phyloP scores from a whole-genome alignment of 2,797 vertebrate genomes.

The Cacajao melanocephalus region DNA sequence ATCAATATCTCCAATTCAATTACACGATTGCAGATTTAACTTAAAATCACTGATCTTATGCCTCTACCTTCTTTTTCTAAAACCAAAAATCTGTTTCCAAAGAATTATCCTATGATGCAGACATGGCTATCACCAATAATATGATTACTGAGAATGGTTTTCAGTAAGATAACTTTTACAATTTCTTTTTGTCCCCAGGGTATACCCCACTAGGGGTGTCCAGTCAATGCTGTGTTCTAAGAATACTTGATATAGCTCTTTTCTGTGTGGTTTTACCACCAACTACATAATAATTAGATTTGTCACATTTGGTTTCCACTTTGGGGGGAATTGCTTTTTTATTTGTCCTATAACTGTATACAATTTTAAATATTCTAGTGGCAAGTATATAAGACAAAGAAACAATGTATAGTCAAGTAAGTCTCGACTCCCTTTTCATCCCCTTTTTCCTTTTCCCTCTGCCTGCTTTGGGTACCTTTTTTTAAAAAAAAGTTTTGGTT shows the following conservation, averaged over 20 bases:
- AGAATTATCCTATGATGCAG: not conserved
- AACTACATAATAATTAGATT: not conserved
- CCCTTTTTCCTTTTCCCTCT: not conserved
- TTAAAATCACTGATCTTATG: not conserved
- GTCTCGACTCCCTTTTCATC: not conserved
- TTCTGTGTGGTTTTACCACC: not conserved
- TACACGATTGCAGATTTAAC: not conserved
- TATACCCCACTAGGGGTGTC: not conserved
- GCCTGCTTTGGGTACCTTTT: not conserved
- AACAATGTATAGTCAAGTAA: not conserved
- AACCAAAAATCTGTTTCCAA: not conserved
- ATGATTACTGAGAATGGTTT: not conserved
- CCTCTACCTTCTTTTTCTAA: not conserved
- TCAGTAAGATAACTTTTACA: not conserved
- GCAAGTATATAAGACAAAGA: not conserved
- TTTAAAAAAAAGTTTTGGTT: not conserved
- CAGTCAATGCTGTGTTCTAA: not conserved
- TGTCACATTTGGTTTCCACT: not conserved
- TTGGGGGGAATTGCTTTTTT: not conserved
- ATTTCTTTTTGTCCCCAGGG: not conserved
- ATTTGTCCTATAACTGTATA: not conserved
- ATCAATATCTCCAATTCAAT: constrained; percentile 30
- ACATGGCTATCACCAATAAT: not conserved
- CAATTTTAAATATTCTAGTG: not conserved
- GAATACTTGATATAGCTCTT: not conserved